Base-by-base conservation (phyloP, 2,888 invertebrate species). In the Spilarctia lutea region DNA sequence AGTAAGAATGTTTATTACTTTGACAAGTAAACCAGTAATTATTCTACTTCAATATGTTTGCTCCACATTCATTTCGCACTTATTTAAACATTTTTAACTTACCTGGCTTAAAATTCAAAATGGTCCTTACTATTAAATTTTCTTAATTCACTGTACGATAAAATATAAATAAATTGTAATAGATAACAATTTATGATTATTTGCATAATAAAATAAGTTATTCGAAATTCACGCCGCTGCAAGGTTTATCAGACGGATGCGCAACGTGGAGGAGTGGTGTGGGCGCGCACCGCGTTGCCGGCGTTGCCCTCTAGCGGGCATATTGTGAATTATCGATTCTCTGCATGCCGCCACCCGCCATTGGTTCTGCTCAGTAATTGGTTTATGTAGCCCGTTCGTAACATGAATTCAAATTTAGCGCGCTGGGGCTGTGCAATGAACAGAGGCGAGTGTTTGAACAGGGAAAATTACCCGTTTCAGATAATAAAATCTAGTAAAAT, bases 381-480 rank as follows among this genome's bases (percentile, higher is more conserved):
- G 94, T 95, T 95, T 95, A 94, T 93, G 93, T 92, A 90, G 92
- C 90, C 91, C 88, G 93, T 94, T 94, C 93, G 94, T 93, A 94
- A 91, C 94, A 94, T 94, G 94, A 94, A 94, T 95, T 95, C 93
- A 95, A 95, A 95, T 95, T 95, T 95, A 93, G 93, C 94, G 95
- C 94, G 93, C 91, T 89, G 90, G 90, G 90, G 88, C 90, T 87
- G 88, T 90, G 88, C 86, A 91, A 90, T 89, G 89, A 90, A 92
- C 90, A 89, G 88, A 91, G 88, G 86, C 83, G 89, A 91, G 90
- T 91, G 89, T 92, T 92, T 92, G 89, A 90, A 88, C 87, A 84
- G 87, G 86, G 90, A 83, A 93, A 93, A 92, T 93, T 93, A 93
- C 89, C 89, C 89, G 89, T 90, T 92, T 89, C 90, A 90, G 89